Evolutionary conservation across 2,797 vertebrate species (phyloP), one percentile per base, ranked within the genome.

Genomic region (Acomys russatus): DNA sequence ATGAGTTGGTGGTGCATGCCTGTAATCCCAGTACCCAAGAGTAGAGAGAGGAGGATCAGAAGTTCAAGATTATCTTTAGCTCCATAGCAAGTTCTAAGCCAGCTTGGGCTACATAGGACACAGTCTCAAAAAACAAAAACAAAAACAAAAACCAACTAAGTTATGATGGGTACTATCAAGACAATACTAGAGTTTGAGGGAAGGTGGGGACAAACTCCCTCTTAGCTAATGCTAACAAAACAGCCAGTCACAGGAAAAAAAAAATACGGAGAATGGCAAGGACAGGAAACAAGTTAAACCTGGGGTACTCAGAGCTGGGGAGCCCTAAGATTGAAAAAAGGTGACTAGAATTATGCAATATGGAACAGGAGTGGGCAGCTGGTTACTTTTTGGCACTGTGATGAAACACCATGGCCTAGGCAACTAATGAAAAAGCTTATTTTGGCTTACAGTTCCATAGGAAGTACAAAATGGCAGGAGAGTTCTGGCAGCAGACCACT

Each of bases 291-390:
- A 61, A 0, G 17, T 74, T 23, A 51, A 64, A 14, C 28, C 44
- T 35, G 51, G 54, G 61, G 28, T 12, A 20, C 56, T 68, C 49
- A 54, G 54, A 44, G 49, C 18, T 38, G 9, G 17, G 25, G 49
- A 20, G 1, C 61, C 70, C 22, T 25, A 49, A 49, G 82, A 68
- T 33, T 22, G 28, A 9, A 15, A n/a, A 33, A 10, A 33, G 8
- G 2, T 22, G 14, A 35, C 0, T 0, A 28, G 51, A 51, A 30
- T 4, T 30, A 6, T 2, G 38, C 28, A 51, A 5, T 18, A 33
- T 49, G 35, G 70, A 68, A 6, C 7, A 10, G 28, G 70, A 25
- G 10, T 15, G 30, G 28, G 63, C 38, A n/a, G 70, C n/a, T 44
- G 15, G n/a, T n/a, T 33, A 33, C 63, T 22, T 68, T 30, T 38